Evolutionary conservation across 2,797 vertebrate genomes (phyloP).

Genomic region (Sebastiscus albofasciatus): DNA sequence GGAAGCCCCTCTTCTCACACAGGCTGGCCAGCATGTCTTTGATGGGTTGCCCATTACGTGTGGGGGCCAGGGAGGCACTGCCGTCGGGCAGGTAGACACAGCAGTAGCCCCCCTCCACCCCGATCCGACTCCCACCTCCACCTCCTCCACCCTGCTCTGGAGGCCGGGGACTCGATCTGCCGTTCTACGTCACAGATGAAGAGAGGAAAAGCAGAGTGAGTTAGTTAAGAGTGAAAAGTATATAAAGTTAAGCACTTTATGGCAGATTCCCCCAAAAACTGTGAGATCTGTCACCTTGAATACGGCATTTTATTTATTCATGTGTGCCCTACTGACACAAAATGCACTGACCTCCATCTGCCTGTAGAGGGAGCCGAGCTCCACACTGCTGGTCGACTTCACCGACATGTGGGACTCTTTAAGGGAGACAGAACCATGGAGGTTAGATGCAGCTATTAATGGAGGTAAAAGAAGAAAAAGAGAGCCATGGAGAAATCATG

Average conservation of each 20-base stretch:
- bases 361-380: constrained; percentile 86
- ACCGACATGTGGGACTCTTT: constrained; percentile 85
- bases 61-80: constrained; percentile 90
- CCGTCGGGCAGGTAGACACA: constrained; percentile 95
- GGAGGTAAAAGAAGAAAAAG: neutral
- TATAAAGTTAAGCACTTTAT: neutral
- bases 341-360: constrained; percentile 80
- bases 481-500: neutral
- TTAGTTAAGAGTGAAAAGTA: neutral
- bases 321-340: neutral
- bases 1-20: constrained; percentile 95
- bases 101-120: constrained; percentile 90
- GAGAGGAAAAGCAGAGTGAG: neutral
- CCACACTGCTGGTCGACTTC: constrained; percentile 90
- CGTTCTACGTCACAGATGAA: constrained; percentile 78
- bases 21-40: constrained; percentile 91
- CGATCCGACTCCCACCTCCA: constrained; percentile 44
- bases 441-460: constrained; percentile 78
- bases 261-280: neutral
- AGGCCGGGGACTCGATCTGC: constrained; percentile 78
- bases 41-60: constrained; percentile 86
- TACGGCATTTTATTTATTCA: neutral
- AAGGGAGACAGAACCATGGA: constrained; percentile 53
- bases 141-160: constrained; percentile 72
- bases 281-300: neutral